A percentile compares a stretch with the other conserved stretches of the same genome.
These are phyloP conservation scores for Tortrix viridana DNA, from an alignment of 2,888 invertebrate species.

Conservation along the genomic window DNA sequence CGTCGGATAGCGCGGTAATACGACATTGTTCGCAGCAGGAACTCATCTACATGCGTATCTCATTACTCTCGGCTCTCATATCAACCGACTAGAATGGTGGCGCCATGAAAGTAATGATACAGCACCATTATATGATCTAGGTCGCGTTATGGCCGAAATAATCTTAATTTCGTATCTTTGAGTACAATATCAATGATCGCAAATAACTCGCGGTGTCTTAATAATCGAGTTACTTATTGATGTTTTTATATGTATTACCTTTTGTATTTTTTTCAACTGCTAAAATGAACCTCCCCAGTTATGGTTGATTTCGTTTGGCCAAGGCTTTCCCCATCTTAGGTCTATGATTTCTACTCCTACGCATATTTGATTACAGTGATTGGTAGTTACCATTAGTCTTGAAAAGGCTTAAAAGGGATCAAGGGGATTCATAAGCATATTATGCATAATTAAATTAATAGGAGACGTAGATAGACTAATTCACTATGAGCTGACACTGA, in stretches of 20 bases:
- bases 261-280: too few relatives aligned
- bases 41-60: conserved; percentile 62
- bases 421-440: neutral
- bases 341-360: conserved; percentile 25
- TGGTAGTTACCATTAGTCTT: conserved; percentile 21
- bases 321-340: too few relatives aligned
- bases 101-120: conserved; percentile 49
- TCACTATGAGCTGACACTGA: too few relatives aligned
- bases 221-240: too few relatives aligned
- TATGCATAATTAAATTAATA: too few relatives aligned
- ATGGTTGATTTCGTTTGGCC: too few relatives aligned
- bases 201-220: too few relatives aligned
- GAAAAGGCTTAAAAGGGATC: conserved; percentile 9
- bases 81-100: conserved; percentile 49
- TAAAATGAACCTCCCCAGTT: too few relatives aligned
- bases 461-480: too few relatives aligned
- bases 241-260: too few relatives aligned
- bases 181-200: neutral
- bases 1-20: conserved; percentile 59
- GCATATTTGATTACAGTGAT: conserved; percentile 19
- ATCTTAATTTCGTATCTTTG: conserved; percentile 11
- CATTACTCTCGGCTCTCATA: conserved; percentile 61
- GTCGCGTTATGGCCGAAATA: conserved; percentile 32
- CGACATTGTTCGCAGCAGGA: conserved; percentile 67
- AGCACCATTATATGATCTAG: conserved; percentile 42